phyloP scores from a whole-genome alignment of 2,888 invertebrate genomes.

The Chrysotoxum bicinctum region DNA sequence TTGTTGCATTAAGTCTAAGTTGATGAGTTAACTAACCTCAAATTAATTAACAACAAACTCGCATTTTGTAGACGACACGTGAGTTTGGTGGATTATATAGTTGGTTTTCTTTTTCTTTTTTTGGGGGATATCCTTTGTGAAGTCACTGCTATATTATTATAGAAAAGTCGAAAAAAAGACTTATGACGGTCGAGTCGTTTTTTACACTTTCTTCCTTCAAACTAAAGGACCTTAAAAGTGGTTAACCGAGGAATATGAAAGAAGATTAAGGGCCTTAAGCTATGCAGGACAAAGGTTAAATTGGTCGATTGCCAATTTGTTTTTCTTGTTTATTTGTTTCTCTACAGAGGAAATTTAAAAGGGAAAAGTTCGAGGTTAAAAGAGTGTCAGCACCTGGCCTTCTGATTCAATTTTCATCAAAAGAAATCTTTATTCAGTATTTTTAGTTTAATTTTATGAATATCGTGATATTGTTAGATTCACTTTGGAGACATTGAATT shows the following conservation, averaged over 20 bases:
- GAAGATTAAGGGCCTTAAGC: not conserved
- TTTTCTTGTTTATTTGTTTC: conserved; percentile 13
- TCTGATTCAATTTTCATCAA: not conserved
- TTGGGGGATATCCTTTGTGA: not conserved
- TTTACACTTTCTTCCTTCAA: not conserved
- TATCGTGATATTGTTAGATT: not conserved
- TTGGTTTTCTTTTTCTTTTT: not conserved
- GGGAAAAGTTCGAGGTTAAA: conserved; percentile 20
- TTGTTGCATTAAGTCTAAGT: conserved; percentile 27
- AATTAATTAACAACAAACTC: conserved; percentile 33
- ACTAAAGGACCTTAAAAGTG: not conserved
- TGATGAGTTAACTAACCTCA: conserved; percentile 21
- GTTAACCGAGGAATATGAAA: not conserved
- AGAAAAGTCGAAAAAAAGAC: not conserved
- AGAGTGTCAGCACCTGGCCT: not conserved
- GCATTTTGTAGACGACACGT: conserved; percentile 5
- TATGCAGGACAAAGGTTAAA: conserved; percentile 10
- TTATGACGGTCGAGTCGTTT: not conserved
- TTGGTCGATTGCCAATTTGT: conserved; percentile 52
- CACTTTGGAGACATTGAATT: not conserved
- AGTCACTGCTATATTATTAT: too few relatives aligned
- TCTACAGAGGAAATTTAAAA: conserved; percentile 1
- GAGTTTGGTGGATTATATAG: not conserved
- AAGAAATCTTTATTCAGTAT: not conserved
- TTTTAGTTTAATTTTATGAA: not conserved